Base-by-base conservation (phyloP, 2,888 invertebrate genomes). In the Tenthredo livida region DNA sequence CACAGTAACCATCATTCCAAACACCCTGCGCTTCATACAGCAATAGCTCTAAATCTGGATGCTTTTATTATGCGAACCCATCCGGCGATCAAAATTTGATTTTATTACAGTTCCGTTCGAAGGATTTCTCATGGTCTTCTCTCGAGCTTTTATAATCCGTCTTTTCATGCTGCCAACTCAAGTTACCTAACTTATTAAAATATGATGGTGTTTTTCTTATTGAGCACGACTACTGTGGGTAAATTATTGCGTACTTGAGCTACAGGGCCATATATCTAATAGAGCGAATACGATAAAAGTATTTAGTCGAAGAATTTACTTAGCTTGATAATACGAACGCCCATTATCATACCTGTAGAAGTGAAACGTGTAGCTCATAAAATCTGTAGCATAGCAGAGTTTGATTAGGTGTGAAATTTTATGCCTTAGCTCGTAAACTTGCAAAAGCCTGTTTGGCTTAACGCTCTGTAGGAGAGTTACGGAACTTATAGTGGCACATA, bases 361-460 rank as follows among this genome's bases (percentile, higher is more conserved):
- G 29, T 37, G 61, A 61, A 61, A 61, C 61, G 61, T 43, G 43
- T 61, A 61, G 37, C 80, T 80, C 80, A 37, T 80, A 61, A 61
- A 77, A 80, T 61, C 61, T 21, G 9, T 33, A 54, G 50, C 50
- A 80, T 61, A 61, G 61, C 61, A 15, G 58, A 61, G 40, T 80
- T 80, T 37, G 80, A 80, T 80, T 80, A 40, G 37, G 80, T 80
- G 80, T 80, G 80, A 80, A 80, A 61, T 80, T 80, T 33, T 6
- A 21, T 80, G 40, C 37, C 80, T 10, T 15, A 4, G 58, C 58
- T 37, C 61, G 58, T 80, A 61, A 80, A 80, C 10, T 58, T 25
- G n/a, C 21, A 9, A 37, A 54, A 37, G 12, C n/a, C 37, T 61
- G 37, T 37, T 37, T 15, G 12, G 61, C 61, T 25, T 25, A 33